phyloP scores from a whole-genome alignment of 2,797 vertebrate genomes.

The Sebastes taczanowskii region DNA sequence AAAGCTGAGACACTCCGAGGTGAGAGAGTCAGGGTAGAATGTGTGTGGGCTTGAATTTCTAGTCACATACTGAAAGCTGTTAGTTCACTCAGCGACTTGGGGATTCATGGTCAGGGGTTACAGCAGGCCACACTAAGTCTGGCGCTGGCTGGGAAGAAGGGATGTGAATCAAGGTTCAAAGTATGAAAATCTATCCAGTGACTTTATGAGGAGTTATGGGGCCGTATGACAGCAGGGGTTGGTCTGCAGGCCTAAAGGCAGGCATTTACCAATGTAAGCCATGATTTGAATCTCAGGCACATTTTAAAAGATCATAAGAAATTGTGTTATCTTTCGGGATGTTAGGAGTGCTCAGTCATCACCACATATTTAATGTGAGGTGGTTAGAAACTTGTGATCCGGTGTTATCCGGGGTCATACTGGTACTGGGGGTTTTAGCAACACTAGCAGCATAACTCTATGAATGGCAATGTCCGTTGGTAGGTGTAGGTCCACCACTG shows the following conservation, averaged over 20 bases:
- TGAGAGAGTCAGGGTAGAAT: not conserved
- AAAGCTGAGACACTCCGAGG: slow-evolving; percentile 15
- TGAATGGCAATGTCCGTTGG: not conserved
- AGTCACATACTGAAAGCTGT: slow-evolving; percentile 30
- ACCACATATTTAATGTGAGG: not conserved
- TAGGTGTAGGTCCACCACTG: not conserved
- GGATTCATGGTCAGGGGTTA: slow-evolving; percentile 39
- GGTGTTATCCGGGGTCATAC: not conserved
- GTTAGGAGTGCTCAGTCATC: not conserved
- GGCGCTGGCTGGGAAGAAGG: not conserved
- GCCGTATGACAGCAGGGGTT: not conserved
- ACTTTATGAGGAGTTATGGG: slow-evolving; percentile 21
- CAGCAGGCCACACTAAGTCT: not conserved
- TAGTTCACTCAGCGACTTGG: slow-evolving; percentile 35
- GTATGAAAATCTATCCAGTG: slow-evolving; percentile 11
- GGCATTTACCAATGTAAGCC: not conserved
- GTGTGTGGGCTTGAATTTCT: slow-evolving; percentile 33
- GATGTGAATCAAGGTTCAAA: slow-evolving; percentile 25
- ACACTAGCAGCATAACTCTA: too few relatives aligned
- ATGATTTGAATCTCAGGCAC: not conserved
- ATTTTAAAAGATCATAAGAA: not conserved
- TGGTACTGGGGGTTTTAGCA: not conserved
- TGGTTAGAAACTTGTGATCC: not conserved
- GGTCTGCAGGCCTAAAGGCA: not conserved
- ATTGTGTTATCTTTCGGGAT: not conserved